These are phyloP conservation scores for Dasysyrphus albostriatus DNA, from an alignment of 2,888 invertebrate species.

Conservation along the genomic window DNA sequence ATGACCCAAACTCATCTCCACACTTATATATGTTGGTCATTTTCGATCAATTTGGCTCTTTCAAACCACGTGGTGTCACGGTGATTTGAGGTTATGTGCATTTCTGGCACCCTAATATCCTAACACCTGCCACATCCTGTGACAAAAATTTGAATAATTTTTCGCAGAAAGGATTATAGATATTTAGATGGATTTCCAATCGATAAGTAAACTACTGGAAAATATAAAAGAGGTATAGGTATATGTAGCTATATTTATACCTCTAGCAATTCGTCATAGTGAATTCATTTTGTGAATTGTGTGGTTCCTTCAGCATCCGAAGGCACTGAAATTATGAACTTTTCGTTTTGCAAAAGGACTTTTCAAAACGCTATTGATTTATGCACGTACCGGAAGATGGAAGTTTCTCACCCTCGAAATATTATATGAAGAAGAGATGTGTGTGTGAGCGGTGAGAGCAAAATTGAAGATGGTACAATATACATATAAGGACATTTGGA, in stretches of 20 bases:
- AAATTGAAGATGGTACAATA: slow-evolving; percentile 12
- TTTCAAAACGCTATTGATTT: slow-evolving; percentile 15
- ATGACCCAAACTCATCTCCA: slow-evolving; percentile 14
- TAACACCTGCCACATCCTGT: slow-evolving; percentile 38
- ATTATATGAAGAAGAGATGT: not conserved
- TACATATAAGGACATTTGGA: slow-evolving; percentile 25
- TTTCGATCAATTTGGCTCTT: slow-evolving; percentile 50
- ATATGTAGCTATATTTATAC: not conserved
- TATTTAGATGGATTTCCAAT: slow-evolving; percentile 36
- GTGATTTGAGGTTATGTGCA: slow-evolving; percentile 35
- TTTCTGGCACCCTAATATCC: slow-evolving; percentile 24
- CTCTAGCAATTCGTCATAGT: not conserved
- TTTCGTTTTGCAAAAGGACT: not conserved
- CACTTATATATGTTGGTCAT: slow-evolving; percentile 1
- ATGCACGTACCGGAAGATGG: slow-evolving; percentile 23
- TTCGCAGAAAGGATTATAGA: slow-evolving; percentile 47
- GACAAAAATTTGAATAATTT: slow-evolving; percentile 31
- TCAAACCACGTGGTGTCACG: slow-evolving; percentile 26
- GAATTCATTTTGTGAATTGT: slow-evolving; percentile 35
- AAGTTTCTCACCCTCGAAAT: slow-evolving; percentile 21
- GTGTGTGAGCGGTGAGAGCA: slow-evolving; percentile 10
- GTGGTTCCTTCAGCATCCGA: slow-evolving; percentile 5
- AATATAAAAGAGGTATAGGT: too few relatives aligned
- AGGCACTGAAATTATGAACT: slow-evolving; percentile 7
- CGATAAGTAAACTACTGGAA: slow-evolving; percentile 4